phyloP scores from a whole-genome alignment of 2,888 invertebrate genomes.

The Sarcophaga subvicina region DNA sequence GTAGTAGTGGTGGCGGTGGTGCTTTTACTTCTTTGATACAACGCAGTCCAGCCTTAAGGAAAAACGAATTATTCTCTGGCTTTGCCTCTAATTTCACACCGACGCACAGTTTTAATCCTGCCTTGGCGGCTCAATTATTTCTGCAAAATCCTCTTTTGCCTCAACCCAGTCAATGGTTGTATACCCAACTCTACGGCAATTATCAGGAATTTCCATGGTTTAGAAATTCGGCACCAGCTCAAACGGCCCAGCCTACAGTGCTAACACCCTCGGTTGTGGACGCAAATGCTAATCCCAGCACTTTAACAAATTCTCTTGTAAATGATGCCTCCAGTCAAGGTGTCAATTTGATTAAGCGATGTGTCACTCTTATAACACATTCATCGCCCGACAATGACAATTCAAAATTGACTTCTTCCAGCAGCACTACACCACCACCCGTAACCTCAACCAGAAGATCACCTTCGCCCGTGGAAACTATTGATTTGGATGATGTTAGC shows the following conservation, averaged over 20 bases:
- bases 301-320: constrained; percentile 58
- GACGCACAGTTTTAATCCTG: constrained; percentile 83
- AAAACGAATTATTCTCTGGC: constrained; percentile 78
- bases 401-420: constrained; percentile 79
- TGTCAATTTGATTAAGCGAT: constrained; percentile 80
- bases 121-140: constrained; percentile 87
- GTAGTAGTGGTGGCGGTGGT: constrained; percentile 75
- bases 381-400: constrained; percentile 78
- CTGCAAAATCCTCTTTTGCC: constrained; percentile 89
- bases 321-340: constrained; percentile 72
- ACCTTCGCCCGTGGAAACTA: constrained; percentile 83
- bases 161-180: constrained; percentile 90
- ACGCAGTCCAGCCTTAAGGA: constrained; percentile 74
- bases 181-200: constrained; percentile 88
- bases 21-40: constrained; percentile 82
- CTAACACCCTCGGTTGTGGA: constrained; percentile 47
- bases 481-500: constrained; percentile 79
- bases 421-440: constrained; percentile 78
- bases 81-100: constrained; percentile 82
- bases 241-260: constrained; percentile 58
- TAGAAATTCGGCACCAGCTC: constrained; percentile 80
- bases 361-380: constrained; percentile 80
- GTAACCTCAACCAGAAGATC: constrained; percentile 83
- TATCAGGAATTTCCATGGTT: constrained; percentile 88
- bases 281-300: constrained; percentile 28